Evolutionary conservation across 2,888 invertebrate genomes (phyloP).

Genomic region (Dolichopus griseipennis): DNA sequence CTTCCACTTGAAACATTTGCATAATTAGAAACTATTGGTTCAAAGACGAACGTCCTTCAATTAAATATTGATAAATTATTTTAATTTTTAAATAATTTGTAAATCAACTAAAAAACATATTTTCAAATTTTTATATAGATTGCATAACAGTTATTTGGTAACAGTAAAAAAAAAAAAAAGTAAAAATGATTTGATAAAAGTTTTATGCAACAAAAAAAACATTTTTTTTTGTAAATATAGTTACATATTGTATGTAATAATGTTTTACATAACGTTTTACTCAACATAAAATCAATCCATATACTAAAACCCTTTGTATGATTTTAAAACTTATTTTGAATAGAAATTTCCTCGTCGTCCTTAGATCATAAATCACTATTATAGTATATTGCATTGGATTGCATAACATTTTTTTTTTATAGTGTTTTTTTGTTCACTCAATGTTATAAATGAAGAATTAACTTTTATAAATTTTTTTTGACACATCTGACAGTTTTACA

Average conservation of each 20-base stretch:
- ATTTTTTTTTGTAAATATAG: background rate
- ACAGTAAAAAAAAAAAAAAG: background rate
- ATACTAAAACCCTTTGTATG: background rate
- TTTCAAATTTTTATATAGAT: background rate
- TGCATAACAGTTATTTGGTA: background rate
- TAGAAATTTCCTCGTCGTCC: background rate
- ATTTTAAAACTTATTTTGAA: background rate
- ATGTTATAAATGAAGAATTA: background rate
- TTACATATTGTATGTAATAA: background rate
- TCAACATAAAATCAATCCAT: background rate
- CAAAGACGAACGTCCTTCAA: no score
- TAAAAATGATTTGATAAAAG: background rate
- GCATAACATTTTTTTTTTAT: background rate
- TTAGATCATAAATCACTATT: conserved; percentile 3
- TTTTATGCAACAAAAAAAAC: no score
- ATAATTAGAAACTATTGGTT: no score
- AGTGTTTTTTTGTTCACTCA: no score
- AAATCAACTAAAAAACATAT: background rate
- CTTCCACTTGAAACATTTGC: no score
- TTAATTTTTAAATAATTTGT: no score
- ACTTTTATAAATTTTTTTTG: background rate
- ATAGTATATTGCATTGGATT: background rate
- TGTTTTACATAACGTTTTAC: background rate
- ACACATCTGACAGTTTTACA: conserved; percentile 1
- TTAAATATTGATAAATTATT: no score